Evolutionary conservation across 2,113 vertebrate species (phyloP).

Genomic region (Psittacara wagleri): DNA sequence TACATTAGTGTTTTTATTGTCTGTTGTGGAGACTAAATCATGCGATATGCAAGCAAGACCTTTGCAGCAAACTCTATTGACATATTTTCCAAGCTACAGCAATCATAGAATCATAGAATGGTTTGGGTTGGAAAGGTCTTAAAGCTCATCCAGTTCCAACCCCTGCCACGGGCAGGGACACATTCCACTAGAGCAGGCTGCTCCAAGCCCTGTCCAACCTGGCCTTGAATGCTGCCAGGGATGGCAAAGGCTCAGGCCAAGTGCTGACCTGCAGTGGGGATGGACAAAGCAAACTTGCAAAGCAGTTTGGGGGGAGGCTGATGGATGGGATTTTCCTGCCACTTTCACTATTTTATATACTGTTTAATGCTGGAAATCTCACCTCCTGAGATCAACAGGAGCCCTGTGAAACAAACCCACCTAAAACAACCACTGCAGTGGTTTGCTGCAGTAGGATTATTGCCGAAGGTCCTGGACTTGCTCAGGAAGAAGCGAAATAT

Average conservation of each 20-base stretch:
- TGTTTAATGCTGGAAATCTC: neutral
- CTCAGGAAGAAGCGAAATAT: neutral
- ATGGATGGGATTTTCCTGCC: neutral
- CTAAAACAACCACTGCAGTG: neutral
- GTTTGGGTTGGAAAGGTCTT: neutral
- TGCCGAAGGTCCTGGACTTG: neutral
- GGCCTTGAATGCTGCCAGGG: neutral
- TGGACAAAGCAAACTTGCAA: neutral
- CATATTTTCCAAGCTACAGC: neutral
- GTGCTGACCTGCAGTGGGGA: neutral
- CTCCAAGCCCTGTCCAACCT: neutral
- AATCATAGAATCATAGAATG: neutral
- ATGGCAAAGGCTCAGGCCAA: neutral
- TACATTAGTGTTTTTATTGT: neutral
- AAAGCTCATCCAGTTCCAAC: neutral
- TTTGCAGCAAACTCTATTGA: neutral
- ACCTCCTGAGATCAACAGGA: neutral
- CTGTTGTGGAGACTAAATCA: neutral
- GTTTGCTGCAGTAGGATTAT: neutral
- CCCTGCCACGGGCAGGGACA: neutral
- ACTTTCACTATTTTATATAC: rapidly evolving
- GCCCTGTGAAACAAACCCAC: neutral
- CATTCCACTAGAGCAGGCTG: neutral
- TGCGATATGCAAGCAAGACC: neutral
- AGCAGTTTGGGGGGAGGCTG: neutral